These are phyloP conservation scores for Tuta absoluta DNA, from an alignment of 2,888 invertebrate genomes.

Conservation along the genomic window DNA sequence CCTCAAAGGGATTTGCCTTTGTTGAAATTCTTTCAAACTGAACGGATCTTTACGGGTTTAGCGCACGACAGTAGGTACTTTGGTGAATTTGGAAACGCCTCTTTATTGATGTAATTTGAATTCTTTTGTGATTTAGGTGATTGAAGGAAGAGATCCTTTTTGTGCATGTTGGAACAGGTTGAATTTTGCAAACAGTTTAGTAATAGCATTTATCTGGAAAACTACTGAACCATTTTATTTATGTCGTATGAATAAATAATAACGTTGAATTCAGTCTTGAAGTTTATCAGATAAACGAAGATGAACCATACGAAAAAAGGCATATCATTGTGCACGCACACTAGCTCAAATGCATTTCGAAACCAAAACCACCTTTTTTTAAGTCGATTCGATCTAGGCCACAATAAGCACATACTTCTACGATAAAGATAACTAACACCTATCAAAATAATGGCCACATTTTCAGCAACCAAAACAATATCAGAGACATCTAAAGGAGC, in stretches of 20 bases:
- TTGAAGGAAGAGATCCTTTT: neutral
- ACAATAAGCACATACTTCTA: neutral
- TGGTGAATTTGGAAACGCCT: neutral
- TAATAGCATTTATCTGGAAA: no score
- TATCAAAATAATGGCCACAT: constrained; percentile 20
- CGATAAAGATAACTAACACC: neutral
- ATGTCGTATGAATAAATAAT: no score
- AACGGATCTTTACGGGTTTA: constrained; percentile 10
- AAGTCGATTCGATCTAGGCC: no score
- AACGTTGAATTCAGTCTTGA: no score
- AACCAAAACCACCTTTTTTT: no score
- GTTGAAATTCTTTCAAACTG: constrained; percentile 22
- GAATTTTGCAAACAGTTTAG: no score
- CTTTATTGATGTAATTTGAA: constrained; percentile 3
- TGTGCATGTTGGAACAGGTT: no score
- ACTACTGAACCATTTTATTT: no score
- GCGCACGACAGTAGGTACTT: neutral
- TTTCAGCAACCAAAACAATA: constrained; percentile 3
- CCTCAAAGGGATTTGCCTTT: constrained; percentile 25
- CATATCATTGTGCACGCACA: no score
- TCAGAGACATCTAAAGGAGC: constrained; percentile 39
- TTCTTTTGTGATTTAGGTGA: neutral
- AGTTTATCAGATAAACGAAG: no score
- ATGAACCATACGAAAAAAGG: no score
- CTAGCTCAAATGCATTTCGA: no score